Conservation (phyloP, 1,140 invertebrate species). For the Drosophila funebris region DNA sequence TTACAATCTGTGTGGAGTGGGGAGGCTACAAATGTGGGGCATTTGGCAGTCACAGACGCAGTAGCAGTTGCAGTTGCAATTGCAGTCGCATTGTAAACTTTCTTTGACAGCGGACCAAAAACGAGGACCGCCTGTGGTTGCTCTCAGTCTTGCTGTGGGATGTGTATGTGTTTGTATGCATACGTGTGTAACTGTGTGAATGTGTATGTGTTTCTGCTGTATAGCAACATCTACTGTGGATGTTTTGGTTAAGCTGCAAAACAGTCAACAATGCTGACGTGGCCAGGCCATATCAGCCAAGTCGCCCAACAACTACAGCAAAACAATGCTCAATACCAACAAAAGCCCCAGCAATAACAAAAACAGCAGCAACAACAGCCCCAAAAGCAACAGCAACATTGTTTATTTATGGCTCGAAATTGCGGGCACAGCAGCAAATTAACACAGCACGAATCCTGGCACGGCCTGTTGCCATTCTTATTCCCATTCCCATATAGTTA, state of each 20-base stretch:
- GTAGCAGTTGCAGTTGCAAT: constrained; percentile 62
- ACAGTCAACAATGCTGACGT: constrained; percentile 49
- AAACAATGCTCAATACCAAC: constrained; percentile 26
- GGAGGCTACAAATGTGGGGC: constrained; percentile 74
- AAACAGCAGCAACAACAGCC: constrained; percentile 4
- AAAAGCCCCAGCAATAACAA: constrained; percentile 4
- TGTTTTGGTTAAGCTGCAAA: constrained; percentile 42
- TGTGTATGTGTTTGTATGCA: not conserved
- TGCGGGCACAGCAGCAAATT: constrained; percentile 78
- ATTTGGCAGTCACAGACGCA: constrained; percentile 65
- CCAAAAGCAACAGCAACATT: constrained; percentile 18
- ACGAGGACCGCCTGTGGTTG: constrained; percentile 54
- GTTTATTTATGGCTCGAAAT: constrained; percentile 76
- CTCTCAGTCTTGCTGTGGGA: not conserved
- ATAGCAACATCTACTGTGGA: too few relatives aligned
- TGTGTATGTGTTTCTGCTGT: constrained; percentile 14
- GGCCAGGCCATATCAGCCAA: not conserved
- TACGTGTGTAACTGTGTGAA: not conserved
- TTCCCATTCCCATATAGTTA: constrained; percentile 51
- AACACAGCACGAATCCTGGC: constrained; percentile 66
- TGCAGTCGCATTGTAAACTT: constrained; percentile 75
- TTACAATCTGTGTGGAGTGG: not conserved
- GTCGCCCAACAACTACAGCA: constrained; percentile 21
- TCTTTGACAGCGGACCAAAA: constrained; percentile 77
- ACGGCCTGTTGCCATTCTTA: constrained; percentile 69